A percentile compares a stretch with the other conserved stretches of the same genome.
phyloP scores from a whole-genome alignment of 2,888 invertebrate genomes.

The Drosophila macrospina region DNA sequence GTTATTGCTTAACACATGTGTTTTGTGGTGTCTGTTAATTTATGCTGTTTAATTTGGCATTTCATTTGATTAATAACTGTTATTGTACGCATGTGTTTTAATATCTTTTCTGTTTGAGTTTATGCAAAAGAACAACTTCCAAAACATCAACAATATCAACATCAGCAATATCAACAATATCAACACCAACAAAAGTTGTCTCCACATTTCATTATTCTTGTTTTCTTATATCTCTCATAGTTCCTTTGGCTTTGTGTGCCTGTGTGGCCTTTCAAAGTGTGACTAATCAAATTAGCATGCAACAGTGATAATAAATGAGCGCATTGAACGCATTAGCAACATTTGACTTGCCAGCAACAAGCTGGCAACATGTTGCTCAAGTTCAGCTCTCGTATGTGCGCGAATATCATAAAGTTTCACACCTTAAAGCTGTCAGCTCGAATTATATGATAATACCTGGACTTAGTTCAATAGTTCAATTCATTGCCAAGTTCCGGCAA shows the following conservation, averaged over 20 bases:
- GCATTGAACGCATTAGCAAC: conserved; percentile 31
- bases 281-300: conserved; percentile 68
- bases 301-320: conserved; percentile 18
- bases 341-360: conserved; percentile 8
- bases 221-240: conserved; percentile 8
- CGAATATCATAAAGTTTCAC: too few relatives aligned
- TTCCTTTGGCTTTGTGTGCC: conserved; percentile 20
- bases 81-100: conserved; percentile 33
- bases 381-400: background rate
- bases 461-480: too few relatives aligned
- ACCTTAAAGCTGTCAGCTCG: too few relatives aligned
- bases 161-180: conserved; percentile 9
- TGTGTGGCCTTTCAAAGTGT: conserved; percentile 40
- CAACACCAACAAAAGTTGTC: conserved; percentile 27
- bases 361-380: conserved; percentile 3
- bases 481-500: too few relatives aligned
- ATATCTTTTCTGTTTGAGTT: conserved; percentile 30
- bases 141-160: background rate
- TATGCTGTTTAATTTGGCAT: conserved; percentile 67
- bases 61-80: conserved; percentile 71
- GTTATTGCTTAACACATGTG: conserved; percentile 50
- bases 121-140: conserved; percentile 20
- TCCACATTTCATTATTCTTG: background rate
- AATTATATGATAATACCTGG: too few relatives aligned
- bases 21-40: conserved; percentile 56